Conservation (phyloP, 2,113 vertebrate genomes). For the Heterochromis multidens region DNA sequence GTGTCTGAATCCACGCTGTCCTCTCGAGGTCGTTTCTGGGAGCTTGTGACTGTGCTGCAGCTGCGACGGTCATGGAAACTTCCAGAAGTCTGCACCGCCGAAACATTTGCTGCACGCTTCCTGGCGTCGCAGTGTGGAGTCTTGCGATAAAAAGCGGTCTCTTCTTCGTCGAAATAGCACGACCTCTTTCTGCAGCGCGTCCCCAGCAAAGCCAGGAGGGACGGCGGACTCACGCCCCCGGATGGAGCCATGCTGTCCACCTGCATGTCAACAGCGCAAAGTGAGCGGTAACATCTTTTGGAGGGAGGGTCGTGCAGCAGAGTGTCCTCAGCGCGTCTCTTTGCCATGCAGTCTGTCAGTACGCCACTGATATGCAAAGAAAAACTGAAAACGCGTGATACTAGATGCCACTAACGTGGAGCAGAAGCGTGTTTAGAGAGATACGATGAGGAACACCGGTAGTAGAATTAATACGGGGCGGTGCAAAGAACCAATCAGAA, state of each 20-base stretch:
- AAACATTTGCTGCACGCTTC: not conserved
- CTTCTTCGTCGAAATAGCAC: constrained; percentile 4
- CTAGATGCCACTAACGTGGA: too few species aligned
- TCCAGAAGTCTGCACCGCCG: not conserved
- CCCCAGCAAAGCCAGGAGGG: constrained; percentile 22
- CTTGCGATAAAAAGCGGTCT: not conserved
- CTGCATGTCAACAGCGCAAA: constrained; percentile 23
- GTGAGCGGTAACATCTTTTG: constrained; percentile 32
- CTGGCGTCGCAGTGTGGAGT: not conserved
- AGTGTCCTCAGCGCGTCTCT: constrained; percentile 61
- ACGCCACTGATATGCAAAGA: too few species aligned
- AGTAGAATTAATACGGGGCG: not conserved
- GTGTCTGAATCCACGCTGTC: not conserved
- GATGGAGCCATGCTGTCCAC: constrained; percentile 7
- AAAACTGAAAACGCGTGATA: not conserved
- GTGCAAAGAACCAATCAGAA: constrained; percentile 27
- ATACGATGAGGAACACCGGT: not conserved
- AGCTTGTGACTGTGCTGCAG: not conserved
- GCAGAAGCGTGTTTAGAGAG: rapidly evolving
- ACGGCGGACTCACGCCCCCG: constrained; percentile 13
- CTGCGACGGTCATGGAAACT: not conserved
- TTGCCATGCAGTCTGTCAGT: constrained; percentile 52
- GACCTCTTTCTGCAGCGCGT: constrained; percentile 64
- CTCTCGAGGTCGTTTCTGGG: constrained; percentile 40
- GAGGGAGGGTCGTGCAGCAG: constrained; percentile 29